These are phyloP conservation scores for Malurus elegans DNA, from an alignment of 2,113 vertebrate species.

Conservation along the genomic window DNA sequence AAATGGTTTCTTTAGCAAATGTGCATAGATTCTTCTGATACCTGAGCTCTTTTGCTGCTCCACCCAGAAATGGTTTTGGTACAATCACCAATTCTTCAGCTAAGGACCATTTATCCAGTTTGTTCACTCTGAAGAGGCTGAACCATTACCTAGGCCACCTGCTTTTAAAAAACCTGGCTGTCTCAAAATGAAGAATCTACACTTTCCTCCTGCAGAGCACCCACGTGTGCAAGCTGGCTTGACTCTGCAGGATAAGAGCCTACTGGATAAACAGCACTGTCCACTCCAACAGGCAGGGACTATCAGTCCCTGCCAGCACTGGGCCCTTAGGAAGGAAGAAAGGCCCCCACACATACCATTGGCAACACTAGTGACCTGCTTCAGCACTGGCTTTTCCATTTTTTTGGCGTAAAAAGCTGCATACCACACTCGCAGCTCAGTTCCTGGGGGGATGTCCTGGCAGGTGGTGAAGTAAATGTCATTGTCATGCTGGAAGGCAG, in stretches of 20 bases:
- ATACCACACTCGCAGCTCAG: conserved; percentile 96
- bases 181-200: neutral
- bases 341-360: conserved; percentile 72
- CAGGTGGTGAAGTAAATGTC: conserved; percentile 97
- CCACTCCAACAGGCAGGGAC: neutral
- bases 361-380: conserved; percentile 71
- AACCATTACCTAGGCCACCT: neutral
- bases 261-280: neutral
- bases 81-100: neutral
- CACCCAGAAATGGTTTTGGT: neutral
- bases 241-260: neutral
- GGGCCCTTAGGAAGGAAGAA: conserved; percentile 46
- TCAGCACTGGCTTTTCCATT: conserved; percentile 93
- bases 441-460: conserved; percentile 87
- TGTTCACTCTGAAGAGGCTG: neutral
- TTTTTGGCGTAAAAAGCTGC: conserved; percentile 98
- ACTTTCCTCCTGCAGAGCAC: neutral
- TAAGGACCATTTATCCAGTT: neutral
- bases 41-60: neutral
- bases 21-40: neutral
- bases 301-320: neutral
- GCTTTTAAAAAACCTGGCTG: neutral
- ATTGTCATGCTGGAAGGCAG: conserved; percentile 90
- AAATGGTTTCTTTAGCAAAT: neutral
- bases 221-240: neutral